Percentiles rank a stretch among this genome's conserved stretches.
phyloP scores from a whole-genome alignment of 2,888 invertebrate species.

The Caenorhabditis sp. region DNA sequence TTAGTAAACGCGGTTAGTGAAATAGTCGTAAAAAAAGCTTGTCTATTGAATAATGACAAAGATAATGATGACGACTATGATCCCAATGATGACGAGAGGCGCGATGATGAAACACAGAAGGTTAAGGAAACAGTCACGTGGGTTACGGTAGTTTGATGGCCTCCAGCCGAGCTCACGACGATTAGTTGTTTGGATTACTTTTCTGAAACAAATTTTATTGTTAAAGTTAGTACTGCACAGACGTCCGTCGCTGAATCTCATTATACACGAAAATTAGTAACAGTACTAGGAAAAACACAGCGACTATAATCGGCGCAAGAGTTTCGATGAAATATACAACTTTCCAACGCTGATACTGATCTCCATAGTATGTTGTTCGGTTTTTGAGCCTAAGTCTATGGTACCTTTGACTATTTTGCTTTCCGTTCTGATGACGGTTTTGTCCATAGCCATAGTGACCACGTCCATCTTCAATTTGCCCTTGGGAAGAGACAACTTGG shows the following conservation, averaged over 20 bases:
- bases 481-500: background rate
- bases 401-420: conserved; percentile 18
- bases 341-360: conserved; percentile 64
- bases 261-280: conserved; percentile 56
- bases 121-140: conserved; percentile 71
- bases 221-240: conserved; percentile 4
- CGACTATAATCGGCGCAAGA: conserved; percentile 60
- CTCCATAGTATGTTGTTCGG: conserved; percentile 70
- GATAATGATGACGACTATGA: conserved; percentile 72
- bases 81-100: conserved; percentile 68
- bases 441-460: background rate
- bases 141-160: conserved; percentile 64
- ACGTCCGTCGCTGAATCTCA: conserved; percentile 17
- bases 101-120: conserved; percentile 71
- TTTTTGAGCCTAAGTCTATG: conserved; percentile 59
- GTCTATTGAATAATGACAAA: conserved; percentile 63
- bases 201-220: conserved; percentile 26
- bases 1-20: background rate
- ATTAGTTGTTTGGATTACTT: conserved; percentile 1
- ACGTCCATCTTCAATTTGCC: conserved; percentile 13
- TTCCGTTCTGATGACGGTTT: background rate
- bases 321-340: conserved; percentile 68
- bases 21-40: background rate
- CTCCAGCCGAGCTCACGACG: conserved; percentile 49
- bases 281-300: conserved; percentile 50